phyloP scores from a whole-genome alignment of 2,797 vertebrate species.

The Channallabes apus region DNA sequence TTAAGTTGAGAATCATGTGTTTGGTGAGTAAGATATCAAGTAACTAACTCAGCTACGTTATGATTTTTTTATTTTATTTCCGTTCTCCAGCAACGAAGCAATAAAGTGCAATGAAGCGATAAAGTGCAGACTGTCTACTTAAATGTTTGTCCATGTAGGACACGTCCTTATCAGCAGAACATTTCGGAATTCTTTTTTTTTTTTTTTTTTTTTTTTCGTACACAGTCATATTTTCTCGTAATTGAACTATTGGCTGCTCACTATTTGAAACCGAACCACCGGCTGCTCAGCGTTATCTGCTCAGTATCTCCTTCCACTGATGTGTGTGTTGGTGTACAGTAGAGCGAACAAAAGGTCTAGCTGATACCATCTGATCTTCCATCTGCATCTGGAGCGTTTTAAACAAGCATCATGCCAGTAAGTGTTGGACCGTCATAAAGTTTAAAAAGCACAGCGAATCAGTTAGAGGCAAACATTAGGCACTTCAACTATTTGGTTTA shows the following conservation, averaged over 20 bases:
- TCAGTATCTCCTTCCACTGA: neutral
- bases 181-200: slow-evolving; percentile 15
- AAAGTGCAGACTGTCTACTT: slow-evolving; percentile 13
- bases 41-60: neutral
- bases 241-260: slow-evolving; percentile 20
- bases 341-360: slow-evolving; percentile 8
- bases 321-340: neutral
- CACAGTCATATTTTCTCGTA: slow-evolving; percentile 3
- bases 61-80: neutral
- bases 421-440: slow-evolving; percentile 26
- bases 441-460: slow-evolving; percentile 23
- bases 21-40: neutral
- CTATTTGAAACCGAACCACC: slow-evolving; percentile 4
- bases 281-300: slow-evolving; percentile 15
- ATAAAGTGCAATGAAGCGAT: neutral
- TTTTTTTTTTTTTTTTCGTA: neutral
- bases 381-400: slow-evolving; percentile 26
- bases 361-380: slow-evolving; percentile 22
- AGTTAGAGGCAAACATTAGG: slow-evolving; percentile 11
- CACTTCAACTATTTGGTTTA: slow-evolving; percentile 21
- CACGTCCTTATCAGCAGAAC: slow-evolving; percentile 4
- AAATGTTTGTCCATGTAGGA: neutral
- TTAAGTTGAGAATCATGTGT: neutral
- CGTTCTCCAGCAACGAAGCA: neutral
- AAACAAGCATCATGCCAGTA: slow-evolving; percentile 24